phyloP scores from a whole-genome alignment of 2,113 vertebrate species.

The Corvus moneduloides region DNA sequence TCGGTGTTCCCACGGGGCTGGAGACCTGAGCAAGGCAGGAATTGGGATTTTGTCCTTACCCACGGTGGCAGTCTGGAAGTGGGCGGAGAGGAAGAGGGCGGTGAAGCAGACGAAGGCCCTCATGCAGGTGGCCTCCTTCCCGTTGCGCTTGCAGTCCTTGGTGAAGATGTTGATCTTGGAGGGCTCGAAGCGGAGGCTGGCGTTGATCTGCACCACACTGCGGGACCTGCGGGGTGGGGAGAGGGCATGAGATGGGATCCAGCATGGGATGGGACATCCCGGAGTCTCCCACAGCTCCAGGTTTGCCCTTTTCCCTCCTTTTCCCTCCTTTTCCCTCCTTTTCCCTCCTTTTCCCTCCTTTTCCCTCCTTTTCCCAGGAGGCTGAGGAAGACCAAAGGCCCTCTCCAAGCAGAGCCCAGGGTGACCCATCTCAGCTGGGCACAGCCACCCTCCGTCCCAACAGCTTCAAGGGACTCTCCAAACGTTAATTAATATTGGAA shows the following conservation, averaged over 20 bases:
- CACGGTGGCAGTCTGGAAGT: slow-evolving; percentile 76
- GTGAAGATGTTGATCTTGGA: slow-evolving; percentile 94
- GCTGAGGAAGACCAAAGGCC: background rate
- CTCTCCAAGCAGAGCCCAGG: background rate
- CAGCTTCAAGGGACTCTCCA: background rate
- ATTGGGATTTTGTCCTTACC: slow-evolving; percentile 61
- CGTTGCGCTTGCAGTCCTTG: slow-evolving; percentile 88
- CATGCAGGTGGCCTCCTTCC: slow-evolving; percentile 93
- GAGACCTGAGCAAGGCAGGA: accelerated
- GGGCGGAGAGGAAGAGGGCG: slow-evolving; percentile 81
- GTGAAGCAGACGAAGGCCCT: slow-evolving; percentile 89
- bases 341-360: background rate
- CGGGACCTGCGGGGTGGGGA: slow-evolving; percentile 77
- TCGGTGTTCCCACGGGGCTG: accelerated
- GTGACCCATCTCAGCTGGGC: background rate
- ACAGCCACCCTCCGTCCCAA: accelerated
- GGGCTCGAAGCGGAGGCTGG: slow-evolving; percentile 87
- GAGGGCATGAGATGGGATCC: background rate
- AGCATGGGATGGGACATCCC: accelerated
- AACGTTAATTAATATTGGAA: background rate
- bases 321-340: background rate
- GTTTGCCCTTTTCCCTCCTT: background rate
- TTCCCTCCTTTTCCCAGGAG: background rate
- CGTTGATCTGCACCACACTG: slow-evolving; percentile 85
- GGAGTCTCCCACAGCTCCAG: background rate